Evolutionary conservation across 2,113 vertebrate genomes (phyloP), one percentile per base, ranked within the genome.

Genomic region (Barnardius zonarius): DNA sequence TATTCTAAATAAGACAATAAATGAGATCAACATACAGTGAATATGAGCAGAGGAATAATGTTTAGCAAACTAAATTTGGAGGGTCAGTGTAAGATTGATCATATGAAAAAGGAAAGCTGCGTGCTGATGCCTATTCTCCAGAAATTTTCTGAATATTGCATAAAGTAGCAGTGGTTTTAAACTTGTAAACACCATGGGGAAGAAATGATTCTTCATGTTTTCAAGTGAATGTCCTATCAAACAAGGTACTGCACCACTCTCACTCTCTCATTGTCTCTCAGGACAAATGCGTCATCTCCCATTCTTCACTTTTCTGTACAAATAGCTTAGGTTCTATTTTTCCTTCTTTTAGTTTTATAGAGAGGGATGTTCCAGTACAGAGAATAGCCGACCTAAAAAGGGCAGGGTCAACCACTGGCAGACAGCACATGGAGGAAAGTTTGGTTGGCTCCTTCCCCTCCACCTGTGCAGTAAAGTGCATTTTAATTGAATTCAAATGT

Each of bases 401-500:
- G n/a, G 74, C 46, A 92, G 39, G 37, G 37, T 96, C 44, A 96
- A 78, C n/a, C 83, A 31, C 66, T 85, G 85, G 80, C 78, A 95
- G 76, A 33, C 85, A 95, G 77, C 35, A 54, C n/a, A 77, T 91
- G 92, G 80, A 70, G 85, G 87, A 94, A 95, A 27, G 13, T 54
- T 86, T 88, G 86, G 77, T 89, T 52, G 28, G 63, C 87, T 97
- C 81, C 81, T 91, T 82, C 28, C 5, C 22, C 35, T 88, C 41
- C 0, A 0, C 61, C 89, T 92, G 39, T 94, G 63, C 77, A 92
- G 48, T 61, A 87, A 84, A 18, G 23, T 79, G 77, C 81, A 33
- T 49, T 96, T 72, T 77, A 96, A 97, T 88, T 92, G 82, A 97
- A 96, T 95, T 94, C 73, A 91, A 93, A 95, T 74, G 46, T 74